Evolutionary conservation across 1,140 invertebrate species (phyloP).

Genomic region (Brachionus sp.): DNA sequence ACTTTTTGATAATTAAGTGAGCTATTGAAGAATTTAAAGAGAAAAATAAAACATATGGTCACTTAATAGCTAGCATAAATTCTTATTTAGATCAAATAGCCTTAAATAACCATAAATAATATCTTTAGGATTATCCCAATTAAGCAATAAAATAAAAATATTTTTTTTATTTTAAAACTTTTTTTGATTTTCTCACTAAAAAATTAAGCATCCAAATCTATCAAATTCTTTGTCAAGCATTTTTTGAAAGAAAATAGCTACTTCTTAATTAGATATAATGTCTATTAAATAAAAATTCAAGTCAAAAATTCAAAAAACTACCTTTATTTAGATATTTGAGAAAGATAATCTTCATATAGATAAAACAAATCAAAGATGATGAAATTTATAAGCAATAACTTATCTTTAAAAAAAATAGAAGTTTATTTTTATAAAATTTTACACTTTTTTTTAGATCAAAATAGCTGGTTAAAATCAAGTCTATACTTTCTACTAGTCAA

Average conservation of each 20-base stretch:
- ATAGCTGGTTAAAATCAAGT: too few species aligned
- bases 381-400: too few species aligned
- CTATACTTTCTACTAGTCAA: too few species aligned
- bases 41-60: neutral
- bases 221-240: neutral
- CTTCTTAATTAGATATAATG: too few species aligned
- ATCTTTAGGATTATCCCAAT: neutral
- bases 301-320: too few species aligned
- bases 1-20: neutral
- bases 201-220: neutral
- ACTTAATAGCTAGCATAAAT: neutral
- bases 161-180: neutral
- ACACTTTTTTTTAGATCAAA: too few species aligned
- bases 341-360: too few species aligned
- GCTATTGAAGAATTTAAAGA: neutral
- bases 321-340: too few species aligned
- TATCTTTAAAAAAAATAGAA: too few species aligned
- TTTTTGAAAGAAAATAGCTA: neutral
- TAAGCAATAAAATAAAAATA: neutral
- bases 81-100: neutral
- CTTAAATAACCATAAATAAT: neutral
- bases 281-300: too few species aligned
- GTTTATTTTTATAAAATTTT: too few species aligned
- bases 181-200: neutral
- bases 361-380: too few species aligned